phyloP scores from a whole-genome alignment of 1,140 invertebrate genomes.

The Trachelipus rathkii region DNA sequence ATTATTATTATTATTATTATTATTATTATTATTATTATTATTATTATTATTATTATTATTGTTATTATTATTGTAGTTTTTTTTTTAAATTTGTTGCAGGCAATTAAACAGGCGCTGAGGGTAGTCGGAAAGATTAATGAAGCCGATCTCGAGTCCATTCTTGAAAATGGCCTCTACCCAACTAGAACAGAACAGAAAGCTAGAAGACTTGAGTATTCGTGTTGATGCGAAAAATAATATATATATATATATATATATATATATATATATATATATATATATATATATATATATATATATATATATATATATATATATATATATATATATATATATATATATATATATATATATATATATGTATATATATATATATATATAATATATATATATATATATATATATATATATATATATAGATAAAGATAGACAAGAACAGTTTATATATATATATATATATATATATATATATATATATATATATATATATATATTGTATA shows the following conservation, averaged over 20 bases:
- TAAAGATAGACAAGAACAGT: neutral
- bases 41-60: too few relatives aligned
- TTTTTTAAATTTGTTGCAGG: neutral
- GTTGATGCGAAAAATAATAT: neutral
- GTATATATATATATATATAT: slow-evolving; percentile 19
- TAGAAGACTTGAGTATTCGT: too few relatives aligned
- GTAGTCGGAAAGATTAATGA: neutral
- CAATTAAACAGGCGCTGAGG: neutral
- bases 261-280: slow-evolving; percentile 9
- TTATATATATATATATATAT: too few relatives aligned
- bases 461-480: too few relatives aligned
- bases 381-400: slow-evolving; percentile 24
- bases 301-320: neutral
- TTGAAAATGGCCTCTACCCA: neutral
- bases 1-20: too few relatives aligned
- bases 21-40: too few relatives aligned
- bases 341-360: neutral
- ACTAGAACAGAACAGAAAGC: neutral
- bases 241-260: neutral
- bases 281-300: slow-evolving; percentile 10
- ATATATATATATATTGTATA: too few relatives aligned
- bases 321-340: slow-evolving; percentile 16
- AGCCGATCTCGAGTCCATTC: neutral
- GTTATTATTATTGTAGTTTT: neutral
- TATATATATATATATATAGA: too few relatives aligned